Percentiles rank a stretch among this genome's conserved stretches.
These are phyloP conservation scores for Nettapus auritus DNA, from an alignment of 2,113 vertebrate species.

Conservation along the genomic window DNA sequence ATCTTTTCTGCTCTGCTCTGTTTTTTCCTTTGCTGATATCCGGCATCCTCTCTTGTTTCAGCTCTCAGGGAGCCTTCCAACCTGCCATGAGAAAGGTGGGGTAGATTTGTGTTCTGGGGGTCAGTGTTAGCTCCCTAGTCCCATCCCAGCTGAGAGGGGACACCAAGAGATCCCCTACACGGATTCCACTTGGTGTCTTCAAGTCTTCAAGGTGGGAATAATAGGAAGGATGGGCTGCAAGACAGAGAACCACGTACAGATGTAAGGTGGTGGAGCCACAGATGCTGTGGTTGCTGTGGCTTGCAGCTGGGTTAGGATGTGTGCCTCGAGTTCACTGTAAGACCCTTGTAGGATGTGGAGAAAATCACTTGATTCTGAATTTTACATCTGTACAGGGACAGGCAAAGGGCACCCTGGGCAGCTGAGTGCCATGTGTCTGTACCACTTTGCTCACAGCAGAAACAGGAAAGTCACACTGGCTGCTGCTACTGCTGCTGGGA, in stretches of 20 bases:
- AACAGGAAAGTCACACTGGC: not conserved
- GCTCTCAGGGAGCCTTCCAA: not conserved
- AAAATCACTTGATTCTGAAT: not conserved
- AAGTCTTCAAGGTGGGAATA: not conserved
- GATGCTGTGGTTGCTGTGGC: not conserved
- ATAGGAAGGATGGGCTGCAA: not conserved
- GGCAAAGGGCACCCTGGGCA: not conserved
- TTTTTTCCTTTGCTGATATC: not conserved
- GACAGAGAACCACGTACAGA: not conserved
- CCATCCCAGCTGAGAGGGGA: not conserved
- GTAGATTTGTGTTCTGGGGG: not conserved
- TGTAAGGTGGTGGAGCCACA: not conserved
- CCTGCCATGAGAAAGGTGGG: not conserved
- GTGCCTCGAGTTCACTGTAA: not conserved
- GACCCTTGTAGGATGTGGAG: not conserved
- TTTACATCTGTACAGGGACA: not conserved
- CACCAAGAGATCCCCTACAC: not conserved
- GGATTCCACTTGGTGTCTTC: not conserved
- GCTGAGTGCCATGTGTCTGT: not conserved
- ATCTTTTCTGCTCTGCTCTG: not conserved
- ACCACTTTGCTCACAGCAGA: not conserved
- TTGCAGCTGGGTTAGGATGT: not conserved
- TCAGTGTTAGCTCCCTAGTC: not conserved
- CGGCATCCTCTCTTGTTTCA: not conserved
- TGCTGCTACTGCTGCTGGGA: not conserved